A percentile compares a stretch with the other conserved stretches of the same genome.
These are phyloP conservation scores for Acheta domesticus DNA, from an alignment of 2,888 invertebrate species.

Conservation along the genomic window DNA sequence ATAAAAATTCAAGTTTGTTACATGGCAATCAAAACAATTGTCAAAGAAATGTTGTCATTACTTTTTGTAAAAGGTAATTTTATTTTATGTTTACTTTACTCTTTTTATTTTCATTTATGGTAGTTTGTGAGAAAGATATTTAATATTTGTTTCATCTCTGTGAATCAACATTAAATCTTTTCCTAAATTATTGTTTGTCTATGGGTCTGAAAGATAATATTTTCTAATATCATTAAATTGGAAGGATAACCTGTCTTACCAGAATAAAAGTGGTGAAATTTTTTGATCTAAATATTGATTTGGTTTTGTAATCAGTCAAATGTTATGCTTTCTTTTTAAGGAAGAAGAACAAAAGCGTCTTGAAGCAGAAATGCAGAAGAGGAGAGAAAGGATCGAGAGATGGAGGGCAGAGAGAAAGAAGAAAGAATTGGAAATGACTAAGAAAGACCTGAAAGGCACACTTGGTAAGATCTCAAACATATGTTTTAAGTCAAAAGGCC, in stretches of 20 bases:
- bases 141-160: too few relatives aligned
- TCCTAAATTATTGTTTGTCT: too few relatives aligned
- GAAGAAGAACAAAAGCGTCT: slow-evolving; percentile 87
- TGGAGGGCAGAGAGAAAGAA: slow-evolving; percentile 94
- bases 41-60: too few relatives aligned
- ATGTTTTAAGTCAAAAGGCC: neutral
- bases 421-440: slow-evolving; percentile 75
- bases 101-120: neutral
- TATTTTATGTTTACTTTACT: neutral
- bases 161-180: too few relatives aligned
- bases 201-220: too few relatives aligned
- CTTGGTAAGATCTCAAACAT: slow-evolving; percentile 43
- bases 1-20: too few relatives aligned
- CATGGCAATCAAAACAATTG: too few relatives aligned
- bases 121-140: neutral
- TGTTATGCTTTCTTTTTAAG: slow-evolving; percentile 45
- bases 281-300: too few relatives aligned
- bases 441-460: slow-evolving; percentile 69
- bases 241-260: too few relatives aligned
- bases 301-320: slow-evolving; percentile 32
- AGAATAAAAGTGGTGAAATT: too few relatives aligned
- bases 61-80: neutral
- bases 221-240: too few relatives aligned
- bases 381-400: slow-evolving; percentile 90
- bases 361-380: slow-evolving; percentile 93